Base-by-base conservation (phyloP, 2,888 invertebrate species). In the Trachelus iudaicus region DNA sequence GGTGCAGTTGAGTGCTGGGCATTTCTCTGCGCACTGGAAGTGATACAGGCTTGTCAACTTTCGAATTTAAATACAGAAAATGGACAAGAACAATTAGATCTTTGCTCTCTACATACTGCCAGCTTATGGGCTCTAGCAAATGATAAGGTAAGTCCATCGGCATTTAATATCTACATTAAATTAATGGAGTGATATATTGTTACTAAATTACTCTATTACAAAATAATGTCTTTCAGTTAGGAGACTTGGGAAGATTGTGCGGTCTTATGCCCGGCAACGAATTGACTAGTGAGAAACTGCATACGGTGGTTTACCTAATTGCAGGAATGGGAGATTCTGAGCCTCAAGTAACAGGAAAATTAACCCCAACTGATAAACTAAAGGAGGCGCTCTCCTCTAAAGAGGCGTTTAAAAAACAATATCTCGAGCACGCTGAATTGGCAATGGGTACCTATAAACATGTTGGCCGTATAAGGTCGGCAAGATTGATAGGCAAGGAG, bases 401-500 rank as follows among this genome's bases (percentile, higher is more conserved):
- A 89, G 96, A 96, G 78, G 94, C 96, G 75, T 99, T 98, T 90
- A 96, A 97, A 86, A 97, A 96, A 89, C 96, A 97, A 84, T 99
- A 98, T 89, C 92, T 98, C 89, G 98, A 98, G 92, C 92, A 98
- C 79, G 97, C 98, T 0, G 99, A 99, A 90, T 92, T 98, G 81
- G 98, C 98, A 0, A 98, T 98, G 95, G 98, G 98, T 76, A 98
- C 98, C 0, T 98, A 97, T 89, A 99, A 99, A 89, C 98, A 98
- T 92, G 98, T 98, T 82, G 96, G 93, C 13, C 91, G 93, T 11
- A 92, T 95, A 85, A 94, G 97, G 84, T 98, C 96, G 77, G 98
- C 98, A 0, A 94, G 98, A 71, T 93, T 96, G 74, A 97, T 98
- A 78, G 98, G 98, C 0, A 94, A 96, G 69, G 97, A 98, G 87